Evolutionary conservation across 64 coral and sea anemone species (phyloP).

Genomic region (Actinia tenebrosa): DNA sequence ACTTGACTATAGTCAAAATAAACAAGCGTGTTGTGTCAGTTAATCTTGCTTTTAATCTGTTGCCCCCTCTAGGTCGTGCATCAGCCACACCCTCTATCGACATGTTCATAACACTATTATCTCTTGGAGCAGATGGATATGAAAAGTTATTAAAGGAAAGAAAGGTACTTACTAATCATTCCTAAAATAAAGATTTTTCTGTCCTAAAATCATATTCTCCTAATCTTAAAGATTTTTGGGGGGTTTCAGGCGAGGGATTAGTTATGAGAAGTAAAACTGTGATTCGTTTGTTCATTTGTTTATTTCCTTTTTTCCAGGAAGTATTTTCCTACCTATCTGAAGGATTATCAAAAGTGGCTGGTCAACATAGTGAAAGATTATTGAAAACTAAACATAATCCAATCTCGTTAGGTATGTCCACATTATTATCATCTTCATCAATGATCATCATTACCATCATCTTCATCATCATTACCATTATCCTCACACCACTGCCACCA

Average conservation of each 20-base stretch:
- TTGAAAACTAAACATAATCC: slow-evolving; percentile 89
- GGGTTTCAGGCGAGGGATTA: neutral
- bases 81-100: slow-evolving; percentile 90
- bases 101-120: slow-evolving; percentile 88
- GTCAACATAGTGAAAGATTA: slow-evolving; percentile 68
- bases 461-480: too few species aligned
- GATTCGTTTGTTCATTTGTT: neutral
- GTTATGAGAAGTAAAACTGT: neutral
- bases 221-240: neutral
- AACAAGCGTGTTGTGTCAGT: too few species aligned
- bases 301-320: slow-evolving; percentile 58
- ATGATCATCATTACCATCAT: too few species aligned
- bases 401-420: slow-evolving; percentile 82
- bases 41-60: neutral
- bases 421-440: neutral
- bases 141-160: slow-evolving; percentile 70
- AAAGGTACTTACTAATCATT: slow-evolving; percentile 47
- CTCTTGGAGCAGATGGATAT: slow-evolving; percentile 83
- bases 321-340: slow-evolving; percentile 87
- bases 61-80: slow-evolving; percentile 62
- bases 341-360: slow-evolving; percentile 66
- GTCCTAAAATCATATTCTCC: too few species aligned
- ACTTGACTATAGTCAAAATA: too few species aligned
- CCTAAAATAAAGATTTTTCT: too few species aligned
- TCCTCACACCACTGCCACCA: too few species aligned